Conservation (phyloP, 2,888 invertebrate genomes). For the Agapostemon virescens region DNA sequence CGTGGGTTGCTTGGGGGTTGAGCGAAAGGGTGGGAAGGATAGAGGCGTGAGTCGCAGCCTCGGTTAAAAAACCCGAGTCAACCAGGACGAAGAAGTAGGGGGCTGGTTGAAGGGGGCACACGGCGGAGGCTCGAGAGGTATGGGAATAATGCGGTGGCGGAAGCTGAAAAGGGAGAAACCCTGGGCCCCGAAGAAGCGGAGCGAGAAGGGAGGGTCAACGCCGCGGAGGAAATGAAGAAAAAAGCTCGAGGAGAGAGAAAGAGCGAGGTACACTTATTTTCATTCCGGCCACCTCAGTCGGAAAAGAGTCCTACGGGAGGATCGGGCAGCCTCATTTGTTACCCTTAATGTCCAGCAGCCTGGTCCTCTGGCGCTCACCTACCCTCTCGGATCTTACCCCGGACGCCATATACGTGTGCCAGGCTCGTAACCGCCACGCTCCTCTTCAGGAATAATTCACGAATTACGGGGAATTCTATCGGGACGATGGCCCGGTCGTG, state of each 20-base stretch:
- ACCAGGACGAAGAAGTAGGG: not conserved
- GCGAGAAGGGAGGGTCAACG: conserved; percentile 46
- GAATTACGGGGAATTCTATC: conserved; percentile 74
- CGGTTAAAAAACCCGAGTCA: conserved; percentile 57
- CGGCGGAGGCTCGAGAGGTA: not conserved
- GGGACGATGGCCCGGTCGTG: conserved; percentile 60
- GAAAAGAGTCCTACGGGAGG: conserved; percentile 78
- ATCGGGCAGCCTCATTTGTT: conserved; percentile 78
- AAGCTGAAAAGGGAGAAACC: conserved; percentile 20
- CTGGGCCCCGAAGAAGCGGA: conserved; percentile 50
- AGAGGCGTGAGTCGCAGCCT: conserved; percentile 39
- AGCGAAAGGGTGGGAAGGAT: too few species aligned
- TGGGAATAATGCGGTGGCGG: conserved; percentile 39
- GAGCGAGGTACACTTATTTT: conserved; percentile 77
- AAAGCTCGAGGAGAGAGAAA: conserved; percentile 59
- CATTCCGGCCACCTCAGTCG: conserved; percentile 77
- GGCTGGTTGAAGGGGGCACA: not conserved
- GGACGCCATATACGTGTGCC: conserved; percentile 47
- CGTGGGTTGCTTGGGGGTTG: conserved; percentile 44
- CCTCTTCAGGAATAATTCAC: conserved; percentile 69
- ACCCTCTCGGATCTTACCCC: conserved; percentile 63
- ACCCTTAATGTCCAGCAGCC: conserved; percentile 77
- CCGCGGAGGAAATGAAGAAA: conserved; percentile 65
- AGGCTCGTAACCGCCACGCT: conserved; percentile 39
- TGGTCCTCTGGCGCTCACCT: conserved; percentile 57